Evolutionary conservation across 2,113 vertebrate species (phyloP).

Genomic region (Gyps fulvus): DNA sequence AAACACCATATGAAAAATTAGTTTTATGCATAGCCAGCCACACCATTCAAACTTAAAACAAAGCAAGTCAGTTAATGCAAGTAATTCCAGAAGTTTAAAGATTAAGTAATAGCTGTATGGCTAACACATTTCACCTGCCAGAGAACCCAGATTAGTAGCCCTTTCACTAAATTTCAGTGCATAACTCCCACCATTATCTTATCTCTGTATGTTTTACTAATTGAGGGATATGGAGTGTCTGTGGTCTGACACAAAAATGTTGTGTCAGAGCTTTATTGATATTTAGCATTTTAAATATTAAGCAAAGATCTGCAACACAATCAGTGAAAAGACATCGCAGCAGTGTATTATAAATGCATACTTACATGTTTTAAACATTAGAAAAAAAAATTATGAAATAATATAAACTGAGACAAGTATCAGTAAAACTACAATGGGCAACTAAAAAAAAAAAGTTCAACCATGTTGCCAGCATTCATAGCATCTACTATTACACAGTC

Average conservation of each 20-base stretch:
- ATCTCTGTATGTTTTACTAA: background rate
- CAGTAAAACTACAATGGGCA: background rate
- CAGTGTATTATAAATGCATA: background rate
- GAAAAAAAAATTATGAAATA: background rate
- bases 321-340: background rate
- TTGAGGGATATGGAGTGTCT: background rate
- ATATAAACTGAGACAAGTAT: background rate
- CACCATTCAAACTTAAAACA: background rate
- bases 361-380: background rate
- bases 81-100: background rate
- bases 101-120: background rate
- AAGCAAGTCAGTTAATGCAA: background rate
- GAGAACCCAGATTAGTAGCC: background rate
- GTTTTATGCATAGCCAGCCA: background rate
- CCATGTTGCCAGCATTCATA: background rate
- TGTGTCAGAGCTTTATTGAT: background rate
- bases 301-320: background rate
- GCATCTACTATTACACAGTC: background rate
- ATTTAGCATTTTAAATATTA: background rate
- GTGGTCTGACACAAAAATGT: background rate
- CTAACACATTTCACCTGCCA: background rate
- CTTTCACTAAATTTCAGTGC: background rate
- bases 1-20: background rate
- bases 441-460: background rate
- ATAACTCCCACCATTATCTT: background rate